Conservation (phyloP, 2,797 vertebrate genomes). For the Danio choprae region DNA sequence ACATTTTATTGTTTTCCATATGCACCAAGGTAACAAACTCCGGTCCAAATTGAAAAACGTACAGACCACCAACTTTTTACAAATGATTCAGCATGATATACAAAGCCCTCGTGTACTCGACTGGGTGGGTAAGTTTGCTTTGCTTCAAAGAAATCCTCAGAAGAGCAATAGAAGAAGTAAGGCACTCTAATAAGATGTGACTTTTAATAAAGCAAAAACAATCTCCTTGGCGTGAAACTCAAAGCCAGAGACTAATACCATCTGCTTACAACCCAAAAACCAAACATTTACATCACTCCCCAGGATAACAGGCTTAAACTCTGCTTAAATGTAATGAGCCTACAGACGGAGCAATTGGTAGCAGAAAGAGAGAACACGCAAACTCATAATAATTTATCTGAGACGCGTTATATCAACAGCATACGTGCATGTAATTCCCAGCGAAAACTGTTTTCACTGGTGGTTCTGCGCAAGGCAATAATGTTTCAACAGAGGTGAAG, state of each 20-base stretch:
- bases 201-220: constrained; percentile 66
- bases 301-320: constrained; percentile 25
- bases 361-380: not conserved
- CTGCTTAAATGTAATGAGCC: constrained; percentile 61
- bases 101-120: constrained; percentile 41
- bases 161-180: constrained; percentile 39
- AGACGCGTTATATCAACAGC: constrained; percentile 22
- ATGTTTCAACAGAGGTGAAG: constrained; percentile 26
- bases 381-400: constrained; percentile 18
- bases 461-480: not conserved
- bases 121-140: constrained; percentile 62
- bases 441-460: constrained; percentile 43
- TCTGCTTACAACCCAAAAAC: constrained; percentile 74
- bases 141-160: constrained; percentile 63
- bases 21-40: constrained; percentile 32
- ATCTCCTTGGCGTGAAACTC: constrained; percentile 63
- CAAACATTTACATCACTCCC: constrained; percentile 56
- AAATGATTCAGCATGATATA: constrained; percentile 57
- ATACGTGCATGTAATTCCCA: not conserved
- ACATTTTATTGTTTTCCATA: not conserved
- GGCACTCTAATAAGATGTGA: constrained; percentile 68
- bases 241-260: constrained; percentile 62
- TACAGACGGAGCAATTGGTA: not conserved
- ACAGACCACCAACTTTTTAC: constrained; percentile 60
- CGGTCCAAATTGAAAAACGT: constrained; percentile 46